Evolutionary conservation across 2,888 invertebrate species (phyloP).

Genomic region (Lochmaea capreae): DNA sequence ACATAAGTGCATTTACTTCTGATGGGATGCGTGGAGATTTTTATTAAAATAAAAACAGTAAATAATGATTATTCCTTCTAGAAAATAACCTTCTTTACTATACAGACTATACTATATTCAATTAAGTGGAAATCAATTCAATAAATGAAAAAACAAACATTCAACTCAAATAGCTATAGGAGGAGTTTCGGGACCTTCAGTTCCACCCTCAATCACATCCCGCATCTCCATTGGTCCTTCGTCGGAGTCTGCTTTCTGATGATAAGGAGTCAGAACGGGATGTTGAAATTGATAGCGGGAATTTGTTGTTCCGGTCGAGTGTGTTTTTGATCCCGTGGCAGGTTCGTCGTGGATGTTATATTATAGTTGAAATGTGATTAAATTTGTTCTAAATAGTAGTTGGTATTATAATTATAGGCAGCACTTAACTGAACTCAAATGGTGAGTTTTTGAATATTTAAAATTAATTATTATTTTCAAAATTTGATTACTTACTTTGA

Average conservation of each 20-base stretch:
- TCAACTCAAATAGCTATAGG: slow-evolving; percentile 16
- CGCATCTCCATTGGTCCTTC: slow-evolving; percentile 48
- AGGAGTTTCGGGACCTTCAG: slow-evolving; percentile 35
- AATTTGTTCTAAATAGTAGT: not conserved
- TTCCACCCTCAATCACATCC: slow-evolving; percentile 35
- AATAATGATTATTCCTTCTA: no score
- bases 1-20: no score
- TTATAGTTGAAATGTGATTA: slow-evolving; percentile 13
- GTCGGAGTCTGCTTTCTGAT: slow-evolving; percentile 52
- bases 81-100: no score
- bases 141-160: not conserved
- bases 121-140: not conserved
- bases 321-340: slow-evolving; percentile 41
- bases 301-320: slow-evolving; percentile 52
- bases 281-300: slow-evolving; percentile 54
- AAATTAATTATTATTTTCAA: not conserved
- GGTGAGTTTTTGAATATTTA: not conserved
- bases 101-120: not conserved
- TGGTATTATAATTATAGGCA: not conserved
- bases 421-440: not conserved
- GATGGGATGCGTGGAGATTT: no score
- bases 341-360: slow-evolving; percentile 27
- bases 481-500: no score
- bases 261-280: slow-evolving; percentile 55
- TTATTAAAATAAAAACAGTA: no score